Conservation (phyloP, 2,888 invertebrate species). For the Bombylius discolor region DNA sequence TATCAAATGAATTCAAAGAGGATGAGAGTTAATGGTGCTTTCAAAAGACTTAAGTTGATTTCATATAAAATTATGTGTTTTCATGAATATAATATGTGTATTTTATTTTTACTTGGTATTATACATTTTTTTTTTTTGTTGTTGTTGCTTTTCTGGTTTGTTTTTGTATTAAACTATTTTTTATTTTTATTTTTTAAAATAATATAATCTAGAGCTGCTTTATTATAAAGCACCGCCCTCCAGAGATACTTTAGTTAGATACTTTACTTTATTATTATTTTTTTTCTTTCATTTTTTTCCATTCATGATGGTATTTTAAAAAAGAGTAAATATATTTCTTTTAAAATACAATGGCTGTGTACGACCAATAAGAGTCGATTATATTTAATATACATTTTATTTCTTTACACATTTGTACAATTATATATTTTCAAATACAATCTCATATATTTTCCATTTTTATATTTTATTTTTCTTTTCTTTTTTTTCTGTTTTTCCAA, state of each 20-base stretch:
- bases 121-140: background rate
- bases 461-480: too few relatives aligned
- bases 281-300: too few relatives aligned
- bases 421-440: too few relatives aligned
- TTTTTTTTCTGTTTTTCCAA: too few relatives aligned
- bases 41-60: background rate
- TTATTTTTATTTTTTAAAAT: too few relatives aligned
- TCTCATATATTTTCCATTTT: too few relatives aligned
- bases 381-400: background rate
- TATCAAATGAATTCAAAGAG: slow-evolving; percentile 6
- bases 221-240: background rate
- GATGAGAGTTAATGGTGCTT: background rate
- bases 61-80: too few relatives aligned
- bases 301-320: background rate
- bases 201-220: background rate
- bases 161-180: too few relatives aligned
- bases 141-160: too few relatives aligned
- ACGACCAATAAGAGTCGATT: background rate
- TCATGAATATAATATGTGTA: background rate
- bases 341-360: background rate
- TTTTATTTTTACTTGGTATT: background rate
- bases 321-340: background rate
- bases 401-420: too few relatives aligned
- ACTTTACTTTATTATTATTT: too few relatives aligned
- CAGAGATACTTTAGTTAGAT: background rate